phyloP scores from a whole-genome alignment of 2,113 vertebrate species.

The Lanius ludovicianus region DNA sequence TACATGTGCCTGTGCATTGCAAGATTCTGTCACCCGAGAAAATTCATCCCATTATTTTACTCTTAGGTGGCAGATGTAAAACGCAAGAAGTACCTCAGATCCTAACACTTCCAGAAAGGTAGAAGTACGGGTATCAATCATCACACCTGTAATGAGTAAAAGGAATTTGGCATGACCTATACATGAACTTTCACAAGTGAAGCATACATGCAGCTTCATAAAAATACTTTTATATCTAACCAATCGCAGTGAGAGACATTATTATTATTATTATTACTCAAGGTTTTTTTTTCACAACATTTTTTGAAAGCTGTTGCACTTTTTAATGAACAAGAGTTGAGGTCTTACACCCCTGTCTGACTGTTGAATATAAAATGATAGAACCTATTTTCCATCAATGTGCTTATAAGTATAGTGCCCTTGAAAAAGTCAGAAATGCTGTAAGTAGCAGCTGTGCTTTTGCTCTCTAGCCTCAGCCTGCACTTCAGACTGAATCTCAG shows the following conservation, averaged over 20 bases:
- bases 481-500: not conserved
- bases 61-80: not conserved
- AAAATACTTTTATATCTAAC: not conserved
- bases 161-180: not conserved
- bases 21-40: not conserved
- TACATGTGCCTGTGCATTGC: not conserved
- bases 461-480: not conserved
- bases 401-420: not conserved
- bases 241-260: fast-evolving
- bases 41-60: not conserved
- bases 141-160: not conserved
- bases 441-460: not conserved
- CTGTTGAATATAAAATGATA: not conserved
- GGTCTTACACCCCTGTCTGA: fast-evolving
- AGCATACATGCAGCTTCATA: not conserved
- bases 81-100: not conserved
- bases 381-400: not conserved
- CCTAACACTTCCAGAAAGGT: not conserved
- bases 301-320: not conserved
- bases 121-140: not conserved
- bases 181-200: not conserved
- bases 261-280: too few relatives aligned
- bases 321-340: not conserved
- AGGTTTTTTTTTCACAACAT: not conserved
- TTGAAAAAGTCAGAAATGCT: not conserved